phyloP scores from a whole-genome alignment of 2,888 invertebrate genomes.

The Automeris io region DNA sequence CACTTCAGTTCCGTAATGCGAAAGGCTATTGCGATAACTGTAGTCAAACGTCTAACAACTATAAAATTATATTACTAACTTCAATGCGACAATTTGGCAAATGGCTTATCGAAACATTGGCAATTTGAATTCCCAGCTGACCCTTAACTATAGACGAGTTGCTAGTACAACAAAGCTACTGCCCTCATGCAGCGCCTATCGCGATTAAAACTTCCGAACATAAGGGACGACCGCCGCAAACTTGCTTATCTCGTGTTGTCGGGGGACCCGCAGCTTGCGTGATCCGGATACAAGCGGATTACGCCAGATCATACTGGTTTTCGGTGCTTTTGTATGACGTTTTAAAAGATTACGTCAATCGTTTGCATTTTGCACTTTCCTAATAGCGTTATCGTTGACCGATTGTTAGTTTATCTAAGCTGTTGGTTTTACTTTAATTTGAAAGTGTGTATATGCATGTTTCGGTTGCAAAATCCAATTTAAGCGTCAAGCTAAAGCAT shows the following conservation, averaged over 20 bases:
- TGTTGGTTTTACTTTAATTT: too few relatives aligned
- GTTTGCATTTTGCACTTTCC: background rate
- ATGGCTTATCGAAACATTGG: background rate
- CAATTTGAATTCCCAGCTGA: slow-evolving; percentile 5
- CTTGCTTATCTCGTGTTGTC: slow-evolving; percentile 5
- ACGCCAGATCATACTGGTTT: background rate
- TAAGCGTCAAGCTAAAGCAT: background rate
- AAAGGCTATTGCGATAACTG: too few relatives aligned
- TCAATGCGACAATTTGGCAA: background rate
- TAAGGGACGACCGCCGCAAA: background rate
- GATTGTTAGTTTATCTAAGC: too few relatives aligned
- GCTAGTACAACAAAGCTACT: slow-evolving; percentile 1
- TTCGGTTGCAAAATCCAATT: too few relatives aligned
- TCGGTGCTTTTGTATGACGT: too few relatives aligned
- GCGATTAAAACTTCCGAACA: slow-evolving; percentile 6
- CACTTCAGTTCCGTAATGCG: too few relatives aligned
- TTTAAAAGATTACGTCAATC: too few relatives aligned
- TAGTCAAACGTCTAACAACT: too few relatives aligned
- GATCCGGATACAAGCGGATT: background rate
- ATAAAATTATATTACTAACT: too few relatives aligned
- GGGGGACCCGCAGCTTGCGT: slow-evolving; percentile 3
- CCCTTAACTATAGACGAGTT: background rate
- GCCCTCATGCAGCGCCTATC: slow-evolving; percentile 3
- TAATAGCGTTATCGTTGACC: too few relatives aligned
- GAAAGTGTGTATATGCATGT: too few relatives aligned